These are phyloP conservation scores for Drosophila sechellia DNA, from an alignment of 1,140 invertebrate species.

Conservation along the genomic window DNA sequence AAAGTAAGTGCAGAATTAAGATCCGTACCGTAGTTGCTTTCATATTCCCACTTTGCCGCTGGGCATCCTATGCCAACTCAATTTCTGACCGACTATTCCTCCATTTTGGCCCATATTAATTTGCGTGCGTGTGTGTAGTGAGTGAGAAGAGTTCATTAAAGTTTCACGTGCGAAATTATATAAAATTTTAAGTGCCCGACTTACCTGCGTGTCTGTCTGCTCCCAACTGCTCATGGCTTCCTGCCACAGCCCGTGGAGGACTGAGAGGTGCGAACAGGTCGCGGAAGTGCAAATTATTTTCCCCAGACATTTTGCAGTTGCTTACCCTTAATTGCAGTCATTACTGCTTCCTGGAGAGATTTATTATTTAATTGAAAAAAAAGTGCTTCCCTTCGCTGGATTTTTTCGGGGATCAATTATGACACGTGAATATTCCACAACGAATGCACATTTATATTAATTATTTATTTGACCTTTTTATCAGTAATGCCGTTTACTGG, in stretches of 20 bases:
- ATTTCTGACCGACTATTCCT: neutral
- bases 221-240: conserved; percentile 27
- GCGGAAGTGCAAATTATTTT: conserved; percentile 60
- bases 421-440: neutral
- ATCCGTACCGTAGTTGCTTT: neutral
- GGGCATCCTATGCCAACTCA: neutral
- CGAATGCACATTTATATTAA: conserved; percentile 1
- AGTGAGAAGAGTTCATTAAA: conserved; percentile 81
- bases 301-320: conserved; percentile 43
- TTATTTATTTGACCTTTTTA: conserved; percentile 11
- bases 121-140: conserved; percentile 60
- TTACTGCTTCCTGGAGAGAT: conserved; percentile 54
- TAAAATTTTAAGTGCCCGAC: conserved; percentile 71
- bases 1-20: neutral
- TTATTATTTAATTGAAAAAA: conserved; percentile 57
- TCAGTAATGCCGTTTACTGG: neutral
- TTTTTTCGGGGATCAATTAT: neutral
- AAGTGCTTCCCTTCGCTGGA: conserved; percentile 6
- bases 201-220: conserved; percentile 34
- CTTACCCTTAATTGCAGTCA: conserved; percentile 63
- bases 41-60: conserved; percentile 5
- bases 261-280: conserved; percentile 4
- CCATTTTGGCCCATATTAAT: conserved; percentile 3
- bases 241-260: conserved; percentile 12
- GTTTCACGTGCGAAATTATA: conserved; percentile 77